Evolutionary conservation across 2,888 invertebrate species (phyloP).

Genomic region (Lepidochrysops patricia): DNA sequence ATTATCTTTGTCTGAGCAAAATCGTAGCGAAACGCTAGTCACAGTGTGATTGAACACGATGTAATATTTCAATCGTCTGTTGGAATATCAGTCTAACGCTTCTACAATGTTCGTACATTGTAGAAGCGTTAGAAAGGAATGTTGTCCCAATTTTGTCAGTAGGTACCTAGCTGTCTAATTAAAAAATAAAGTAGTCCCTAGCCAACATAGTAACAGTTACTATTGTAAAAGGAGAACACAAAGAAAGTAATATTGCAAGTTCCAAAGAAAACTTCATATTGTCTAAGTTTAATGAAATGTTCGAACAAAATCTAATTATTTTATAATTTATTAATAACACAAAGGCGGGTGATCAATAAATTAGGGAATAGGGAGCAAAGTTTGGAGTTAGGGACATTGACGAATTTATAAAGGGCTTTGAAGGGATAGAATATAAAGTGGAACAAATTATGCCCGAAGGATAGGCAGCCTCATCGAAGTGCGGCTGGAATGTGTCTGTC

Average conservation of each 20-base stretch:
- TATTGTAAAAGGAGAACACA: background rate
- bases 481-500: no score
- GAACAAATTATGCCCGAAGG: background rate
- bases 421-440: background rate
- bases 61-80: background rate
- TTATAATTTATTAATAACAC: background rate
- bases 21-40: no score
- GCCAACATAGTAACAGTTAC: background rate
- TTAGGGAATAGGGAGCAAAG: background rate
- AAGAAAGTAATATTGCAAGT: background rate
- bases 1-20: no score
- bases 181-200: no score
- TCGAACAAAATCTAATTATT: background rate
- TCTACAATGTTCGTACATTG: background rate
- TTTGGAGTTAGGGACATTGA: background rate
- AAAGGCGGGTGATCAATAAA: background rate
- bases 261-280: background rate
- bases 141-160: no score
- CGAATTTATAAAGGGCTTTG: background rate
- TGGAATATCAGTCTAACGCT: background rate
- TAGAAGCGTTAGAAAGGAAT: no score
- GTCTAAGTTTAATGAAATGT: background rate
- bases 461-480: no score
- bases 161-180: no score
- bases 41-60: background rate